Evolutionary conservation across 2,797 vertebrate genomes (phyloP), one percentile per base, ranked within the genome.

Genomic region (Decapterus maruadsi): DNA sequence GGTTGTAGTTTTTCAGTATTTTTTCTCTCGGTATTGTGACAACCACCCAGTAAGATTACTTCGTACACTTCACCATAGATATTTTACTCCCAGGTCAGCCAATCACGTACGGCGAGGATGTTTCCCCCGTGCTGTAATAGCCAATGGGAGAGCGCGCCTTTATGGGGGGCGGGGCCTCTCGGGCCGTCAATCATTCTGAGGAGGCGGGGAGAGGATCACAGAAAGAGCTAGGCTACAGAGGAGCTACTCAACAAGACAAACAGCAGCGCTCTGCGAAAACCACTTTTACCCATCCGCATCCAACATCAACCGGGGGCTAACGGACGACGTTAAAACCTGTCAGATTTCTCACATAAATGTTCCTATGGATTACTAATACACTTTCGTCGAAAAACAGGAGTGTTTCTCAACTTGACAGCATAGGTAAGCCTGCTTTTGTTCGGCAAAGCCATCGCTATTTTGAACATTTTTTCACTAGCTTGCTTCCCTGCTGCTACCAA

Each of bases 311-410:
- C 53, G 55, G 78, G 75, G 64, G 75, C 79, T 61, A 81, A 88
- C 84, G 72, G 82, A 90, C 93, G 86, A 93, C 89, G 84, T 79
- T 82, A 77, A 87, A 92, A 77, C 68, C 84, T 36, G 80, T 64
- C 84, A 36, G 60, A 81, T 85, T 76, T 43, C 42, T 69, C 42
- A 87, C 86, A 84, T 93, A 87, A 92, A 94, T 93, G 92, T 74
- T 72, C 85, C 85, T 87, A 93, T 93, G 94, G 94, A 94, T 93
- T 93, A 92, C 86, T 90, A 72, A 89, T 81, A 79, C 88, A 75
- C 84, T 90, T 93, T 82, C 86, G 73, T 92, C 91, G 89, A 93
- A 88, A 75, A 89, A 43, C 77, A 75, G 63, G 78, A 78, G 77
- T 78, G 65, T 89, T 93, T 91, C 82, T 92, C 89, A 93, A 92